phyloP scores from a whole-genome alignment of 2,888 invertebrate genomes.

The Sabatieria punctata region DNA sequence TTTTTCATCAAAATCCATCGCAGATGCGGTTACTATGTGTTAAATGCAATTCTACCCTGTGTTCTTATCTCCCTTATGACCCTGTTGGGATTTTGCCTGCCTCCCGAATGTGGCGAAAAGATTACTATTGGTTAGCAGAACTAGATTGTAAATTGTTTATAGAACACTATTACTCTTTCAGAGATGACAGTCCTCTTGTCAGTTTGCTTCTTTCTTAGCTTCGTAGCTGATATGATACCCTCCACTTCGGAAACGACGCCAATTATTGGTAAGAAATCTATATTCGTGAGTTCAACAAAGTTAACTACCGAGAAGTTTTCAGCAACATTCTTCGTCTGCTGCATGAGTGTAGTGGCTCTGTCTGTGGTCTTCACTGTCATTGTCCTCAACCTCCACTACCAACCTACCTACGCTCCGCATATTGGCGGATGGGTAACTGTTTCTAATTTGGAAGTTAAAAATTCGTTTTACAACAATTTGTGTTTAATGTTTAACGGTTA shows the following conservation, averaged over 20 bases:
- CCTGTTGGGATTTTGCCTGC: not conserved
- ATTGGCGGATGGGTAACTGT: too few relatives aligned
- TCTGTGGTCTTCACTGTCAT: not conserved
- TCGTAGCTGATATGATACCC: not conserved
- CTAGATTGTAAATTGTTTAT: not conserved
- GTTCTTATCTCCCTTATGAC: not conserved
- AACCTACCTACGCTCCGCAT: too few relatives aligned
- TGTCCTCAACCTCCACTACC: not conserved
- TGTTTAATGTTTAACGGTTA: too few relatives aligned
- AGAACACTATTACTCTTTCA: not conserved
- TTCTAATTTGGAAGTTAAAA: too few relatives aligned
- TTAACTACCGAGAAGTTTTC: not conserved
- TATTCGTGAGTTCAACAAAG: too few relatives aligned
- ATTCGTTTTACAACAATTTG: too few relatives aligned
- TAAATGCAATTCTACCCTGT: slow-evolving; percentile 1
- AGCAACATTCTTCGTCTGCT: not conserved
- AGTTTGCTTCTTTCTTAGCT: too few relatives aligned
- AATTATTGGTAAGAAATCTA: not conserved
- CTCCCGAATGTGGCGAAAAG: not conserved
- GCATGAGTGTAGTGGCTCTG: not conserved
- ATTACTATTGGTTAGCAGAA: not conserved
- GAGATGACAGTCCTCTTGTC: too few relatives aligned
- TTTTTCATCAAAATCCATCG: not conserved
- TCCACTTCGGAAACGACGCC: slow-evolving; percentile 3
- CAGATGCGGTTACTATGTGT: not conserved